Evolutionary conservation across 2,797 vertebrate genomes (phyloP).

Genomic region (Remorina albescens): DNA sequence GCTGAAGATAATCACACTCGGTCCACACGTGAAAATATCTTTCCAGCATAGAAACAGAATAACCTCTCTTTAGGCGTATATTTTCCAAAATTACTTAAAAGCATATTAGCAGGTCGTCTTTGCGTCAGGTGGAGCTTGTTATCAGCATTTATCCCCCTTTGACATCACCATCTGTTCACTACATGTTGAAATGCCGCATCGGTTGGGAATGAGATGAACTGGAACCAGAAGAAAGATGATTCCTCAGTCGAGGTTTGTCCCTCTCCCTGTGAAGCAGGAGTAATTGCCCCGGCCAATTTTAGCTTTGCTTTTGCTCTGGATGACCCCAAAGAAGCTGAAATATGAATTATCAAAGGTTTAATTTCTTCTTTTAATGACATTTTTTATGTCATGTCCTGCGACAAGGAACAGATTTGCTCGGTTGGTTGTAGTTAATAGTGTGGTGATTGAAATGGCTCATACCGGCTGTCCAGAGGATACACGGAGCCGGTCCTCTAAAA

Average conservation of each 20-base stretch:
- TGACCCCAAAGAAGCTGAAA: slow-evolving; percentile 2
- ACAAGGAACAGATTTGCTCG: slow-evolving; percentile 43
- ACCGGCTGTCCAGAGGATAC: slow-evolving; percentile 54
- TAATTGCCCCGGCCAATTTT: slow-evolving; percentile 19
- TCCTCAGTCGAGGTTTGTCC: slow-evolving; percentile 12
- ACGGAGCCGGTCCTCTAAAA: slow-evolving; percentile 52
- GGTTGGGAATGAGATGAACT: slow-evolving; percentile 10
- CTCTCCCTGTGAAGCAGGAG: not conserved
- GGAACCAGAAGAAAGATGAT: slow-evolving; percentile 14
- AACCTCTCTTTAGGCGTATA: not conserved
- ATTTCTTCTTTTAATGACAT: slow-evolving; percentile 36
- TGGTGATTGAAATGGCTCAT: slow-evolving; percentile 45
- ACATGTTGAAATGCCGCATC: not conserved
- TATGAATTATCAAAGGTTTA: slow-evolving; percentile 25
- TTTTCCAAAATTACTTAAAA: not conserved
- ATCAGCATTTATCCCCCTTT: slow-evolving; percentile 9
- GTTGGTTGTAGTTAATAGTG: slow-evolving; percentile 50
- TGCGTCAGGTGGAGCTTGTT: not conserved
- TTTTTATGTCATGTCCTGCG: slow-evolving; percentile 39
- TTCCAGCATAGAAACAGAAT: not conserved
- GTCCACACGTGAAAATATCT: not conserved
- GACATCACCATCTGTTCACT: not conserved
- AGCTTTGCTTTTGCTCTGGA: slow-evolving; percentile 8
- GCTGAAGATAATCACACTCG: not conserved
- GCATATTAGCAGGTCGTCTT: slow-evolving; percentile 6